Conservation (phyloP, 2,888 invertebrate genomes). For the Lasioglossum malachurum region DNA sequence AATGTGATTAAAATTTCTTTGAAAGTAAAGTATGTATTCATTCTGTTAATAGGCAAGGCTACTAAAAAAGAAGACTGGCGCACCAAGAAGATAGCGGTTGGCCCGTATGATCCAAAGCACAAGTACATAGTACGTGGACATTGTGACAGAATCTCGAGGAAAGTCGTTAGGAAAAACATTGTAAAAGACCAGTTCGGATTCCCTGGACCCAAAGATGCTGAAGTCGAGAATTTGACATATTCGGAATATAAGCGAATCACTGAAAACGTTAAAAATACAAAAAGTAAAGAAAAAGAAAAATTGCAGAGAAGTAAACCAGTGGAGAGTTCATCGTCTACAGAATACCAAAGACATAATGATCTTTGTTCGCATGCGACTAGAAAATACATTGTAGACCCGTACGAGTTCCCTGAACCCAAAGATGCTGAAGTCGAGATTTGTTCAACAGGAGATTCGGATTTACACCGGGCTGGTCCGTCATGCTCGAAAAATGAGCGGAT, state of each 20-base stretch:
- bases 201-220: too few relatives aligned
- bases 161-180: not conserved
- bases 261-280: not conserved
- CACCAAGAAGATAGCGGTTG: not conserved
- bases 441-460: not conserved
- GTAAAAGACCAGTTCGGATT: too few relatives aligned
- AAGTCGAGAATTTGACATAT: too few relatives aligned
- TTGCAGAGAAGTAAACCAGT: not conserved
- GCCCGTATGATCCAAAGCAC: not conserved
- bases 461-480: not conserved
- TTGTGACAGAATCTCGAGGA: not conserved
- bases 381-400: not conserved
- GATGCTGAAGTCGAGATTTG: not conserved
- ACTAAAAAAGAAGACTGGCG: not conserved
- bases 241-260: too few relatives aligned
- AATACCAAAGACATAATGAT: not conserved
- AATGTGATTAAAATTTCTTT: not conserved
- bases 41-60: not conserved
- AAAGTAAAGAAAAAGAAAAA: not conserved
- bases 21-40: not conserved
- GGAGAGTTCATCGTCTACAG: not conserved
- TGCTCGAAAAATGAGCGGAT: not conserved
- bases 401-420: not conserved
- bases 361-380: too few relatives aligned
- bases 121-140: not conserved